phyloP scores from a whole-genome alignment of 1,140 invertebrate species.

The Drosophila oshimai region DNA sequence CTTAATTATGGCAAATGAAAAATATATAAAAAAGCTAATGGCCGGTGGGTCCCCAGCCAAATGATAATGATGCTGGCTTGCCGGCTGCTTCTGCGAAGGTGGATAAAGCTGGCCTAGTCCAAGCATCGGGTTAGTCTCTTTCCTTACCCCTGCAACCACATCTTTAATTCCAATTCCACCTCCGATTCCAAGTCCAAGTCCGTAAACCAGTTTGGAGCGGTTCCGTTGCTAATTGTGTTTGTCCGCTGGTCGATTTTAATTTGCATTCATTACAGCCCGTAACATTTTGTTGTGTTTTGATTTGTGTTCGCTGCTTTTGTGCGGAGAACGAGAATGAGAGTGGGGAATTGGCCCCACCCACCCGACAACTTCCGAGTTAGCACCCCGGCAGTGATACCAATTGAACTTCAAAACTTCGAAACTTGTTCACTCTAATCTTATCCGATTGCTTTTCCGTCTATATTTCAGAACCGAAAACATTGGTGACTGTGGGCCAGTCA shows the following conservation, averaged over 20 bases:
- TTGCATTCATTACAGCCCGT: slow-evolving; percentile 46
- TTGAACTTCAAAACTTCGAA: no score
- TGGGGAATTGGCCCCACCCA: neutral
- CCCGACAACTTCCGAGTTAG: slow-evolving; percentile 2
- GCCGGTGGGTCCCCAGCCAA: neutral
- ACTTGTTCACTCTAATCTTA: neutral
- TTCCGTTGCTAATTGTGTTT: slow-evolving; percentile 53
- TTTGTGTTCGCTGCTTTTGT: slow-evolving; percentile 10
- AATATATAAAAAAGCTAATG: neutral
- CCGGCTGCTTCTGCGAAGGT: neutral
- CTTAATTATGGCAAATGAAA: no score
- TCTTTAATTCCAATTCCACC: neutral
- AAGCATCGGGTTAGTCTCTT: neutral
- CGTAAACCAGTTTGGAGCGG: slow-evolving; percentile 43
- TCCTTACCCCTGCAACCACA: neutral
- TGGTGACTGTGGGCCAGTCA: slow-evolving; percentile 75
- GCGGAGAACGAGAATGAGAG: neutral
- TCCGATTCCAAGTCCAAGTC: slow-evolving; percentile 1
- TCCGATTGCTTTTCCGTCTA: neutral
- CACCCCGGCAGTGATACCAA: neutral
- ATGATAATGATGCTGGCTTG: slow-evolving; percentile 1
- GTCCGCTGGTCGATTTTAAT: slow-evolving; percentile 32
- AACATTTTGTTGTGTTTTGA: slow-evolving; percentile 7
- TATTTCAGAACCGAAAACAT: slow-evolving; percentile 72
- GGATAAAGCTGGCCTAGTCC: slow-evolving; percentile 6